A percentile compares a stretch with the other conserved stretches of the same genome.
phyloP scores from a whole-genome alignment of 2,113 vertebrate genomes.

The Marmota flaviventris region DNA sequence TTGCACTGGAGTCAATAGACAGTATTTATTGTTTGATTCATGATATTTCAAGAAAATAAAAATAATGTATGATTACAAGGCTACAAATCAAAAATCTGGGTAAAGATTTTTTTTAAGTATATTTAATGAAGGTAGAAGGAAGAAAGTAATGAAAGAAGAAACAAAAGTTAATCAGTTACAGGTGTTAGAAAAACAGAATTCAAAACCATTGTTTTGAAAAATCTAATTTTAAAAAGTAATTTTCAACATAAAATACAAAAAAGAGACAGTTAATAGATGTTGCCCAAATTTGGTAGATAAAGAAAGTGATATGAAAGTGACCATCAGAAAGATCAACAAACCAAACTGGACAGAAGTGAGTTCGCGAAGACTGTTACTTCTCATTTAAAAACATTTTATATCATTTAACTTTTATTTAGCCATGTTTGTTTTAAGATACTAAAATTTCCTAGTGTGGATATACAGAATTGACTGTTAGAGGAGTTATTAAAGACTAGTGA shows the following conservation, averaged over 20 bases:
- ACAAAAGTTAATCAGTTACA: not conserved
- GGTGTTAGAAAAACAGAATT: not conserved
- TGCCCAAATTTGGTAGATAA: not conserved
- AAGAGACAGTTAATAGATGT: not conserved
- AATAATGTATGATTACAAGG: not conserved
- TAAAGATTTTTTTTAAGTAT: not conserved
- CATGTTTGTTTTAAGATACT: not conserved
- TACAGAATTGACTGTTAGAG: not conserved
- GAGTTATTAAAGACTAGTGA: not conserved
- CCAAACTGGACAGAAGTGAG: not conserved
- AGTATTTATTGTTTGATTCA: not conserved
- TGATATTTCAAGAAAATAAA: not conserved
- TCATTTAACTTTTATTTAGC: not conserved
- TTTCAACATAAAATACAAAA: not conserved
- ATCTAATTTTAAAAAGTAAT: not conserved
- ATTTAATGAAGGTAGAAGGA: not conserved
- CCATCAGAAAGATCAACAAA: not conserved
- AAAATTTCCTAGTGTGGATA: not conserved
- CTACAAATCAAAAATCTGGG: not conserved
- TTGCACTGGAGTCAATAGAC: not conserved
- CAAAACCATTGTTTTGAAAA: constrained; percentile 30
- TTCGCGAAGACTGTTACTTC: not conserved
- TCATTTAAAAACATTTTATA: not conserved
- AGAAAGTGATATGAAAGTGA: not conserved
- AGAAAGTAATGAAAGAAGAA: not conserved